Base-by-base conservation (phyloP, 2,113 vertebrate genomes). In the Vireo altiloquus region DNA sequence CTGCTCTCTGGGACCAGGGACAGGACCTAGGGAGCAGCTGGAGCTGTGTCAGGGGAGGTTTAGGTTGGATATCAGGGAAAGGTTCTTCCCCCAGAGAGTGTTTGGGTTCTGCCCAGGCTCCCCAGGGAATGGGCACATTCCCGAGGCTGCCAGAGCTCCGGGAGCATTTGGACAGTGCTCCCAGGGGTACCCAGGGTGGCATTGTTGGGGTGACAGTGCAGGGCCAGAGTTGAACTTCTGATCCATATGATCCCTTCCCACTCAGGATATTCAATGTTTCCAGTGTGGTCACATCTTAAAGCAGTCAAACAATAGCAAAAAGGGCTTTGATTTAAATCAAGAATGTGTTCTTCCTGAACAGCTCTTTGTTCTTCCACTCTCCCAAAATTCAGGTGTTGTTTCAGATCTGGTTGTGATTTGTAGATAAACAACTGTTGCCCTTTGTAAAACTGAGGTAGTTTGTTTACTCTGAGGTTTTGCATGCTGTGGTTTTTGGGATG, bases 151-250 rank as follows among this genome's bases (percentile, higher is more conserved):
- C 68, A 59, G 52, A 74, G 39, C 60, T 39, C 33, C 59, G 37
- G 59, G 68, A 28, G 14, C 0, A 0, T 28, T 74, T 20, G 52
- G 14, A 6, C 42, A 27, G 0, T 0, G 0, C 3, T 57, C 3
- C 6, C 17, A 88, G 28, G 25, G 24, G 5, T 74, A 59, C 40
- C 2, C 57, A 31, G 49, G 60, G 4, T 50, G 23, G 28, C 28
- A 6, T 82, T 82, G 9, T 13, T 68, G 70, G 15, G 4, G 16
- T 47, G 61, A 68, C 39, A 68, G 68, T 33, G 37, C 68, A 66
- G 52, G 33, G 50, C 22, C 52, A n/a, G 66, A 1, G 22, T 18
- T 52, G 7, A 1, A 3, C 24, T 68, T 7, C 23, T 15, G 53
- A 47, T 61, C 53, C 28, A 25, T 7, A 13, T 8, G n/a, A n/a